phyloP scores from a whole-genome alignment of 2,113 vertebrate genomes.

The Alethe castanea region DNA sequence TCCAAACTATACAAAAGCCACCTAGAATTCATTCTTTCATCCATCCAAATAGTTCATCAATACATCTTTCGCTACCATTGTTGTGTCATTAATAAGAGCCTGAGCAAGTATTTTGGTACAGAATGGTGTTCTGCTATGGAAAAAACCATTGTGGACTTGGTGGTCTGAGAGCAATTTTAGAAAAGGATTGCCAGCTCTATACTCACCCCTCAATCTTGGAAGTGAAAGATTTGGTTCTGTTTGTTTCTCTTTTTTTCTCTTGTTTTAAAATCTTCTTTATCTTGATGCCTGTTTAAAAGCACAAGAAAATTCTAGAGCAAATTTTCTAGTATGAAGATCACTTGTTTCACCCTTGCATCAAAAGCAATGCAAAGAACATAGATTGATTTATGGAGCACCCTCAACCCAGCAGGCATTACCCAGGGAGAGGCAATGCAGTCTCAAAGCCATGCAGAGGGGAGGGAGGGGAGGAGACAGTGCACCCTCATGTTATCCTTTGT shows the following conservation, averaged over 20 bases:
- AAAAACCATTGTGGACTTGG: not conserved
- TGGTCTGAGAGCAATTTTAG: not conserved
- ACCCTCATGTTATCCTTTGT: not conserved
- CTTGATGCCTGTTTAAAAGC: not conserved
- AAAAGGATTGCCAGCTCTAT: not conserved
- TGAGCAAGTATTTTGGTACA: not conserved
- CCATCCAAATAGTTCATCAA: not conserved
- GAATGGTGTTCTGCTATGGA: not conserved
- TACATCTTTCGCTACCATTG: not conserved
- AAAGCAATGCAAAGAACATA: not conserved
- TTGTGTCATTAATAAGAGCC: not conserved
- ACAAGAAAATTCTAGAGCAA: not conserved
- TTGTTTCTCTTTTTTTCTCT: not conserved
- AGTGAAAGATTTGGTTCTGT: not conserved
- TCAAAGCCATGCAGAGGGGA: not conserved
- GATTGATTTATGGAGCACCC: not conserved
- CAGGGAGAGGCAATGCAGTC: not conserved
- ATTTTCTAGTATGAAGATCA: not conserved
- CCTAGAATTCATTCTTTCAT: not conserved
- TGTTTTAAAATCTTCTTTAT: not conserved
- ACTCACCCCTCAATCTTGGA: not conserved
- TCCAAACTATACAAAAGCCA: not conserved
- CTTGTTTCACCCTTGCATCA: not conserved
- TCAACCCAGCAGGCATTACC: not conserved
- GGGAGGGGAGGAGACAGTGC: not conserved